A percentile compares a stretch with the other conserved stretches of the same genome.
These are phyloP conservation scores for Diogma glabrata DNA, from an alignment of 2,888 invertebrate genomes.

Conservation along the genomic window DNA sequence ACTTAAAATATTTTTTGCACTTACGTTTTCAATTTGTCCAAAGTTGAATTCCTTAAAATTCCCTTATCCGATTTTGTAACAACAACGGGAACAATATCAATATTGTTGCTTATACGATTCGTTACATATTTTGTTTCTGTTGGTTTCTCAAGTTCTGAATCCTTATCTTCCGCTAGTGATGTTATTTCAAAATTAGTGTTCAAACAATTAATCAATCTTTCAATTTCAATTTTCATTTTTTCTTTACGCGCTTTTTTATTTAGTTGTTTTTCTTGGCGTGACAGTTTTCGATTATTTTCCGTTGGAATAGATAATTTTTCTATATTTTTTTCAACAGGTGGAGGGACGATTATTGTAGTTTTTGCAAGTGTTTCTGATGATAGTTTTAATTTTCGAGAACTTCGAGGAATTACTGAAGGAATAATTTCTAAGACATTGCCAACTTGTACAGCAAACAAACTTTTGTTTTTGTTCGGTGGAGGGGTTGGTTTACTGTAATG, in stretches of 20 bases:
- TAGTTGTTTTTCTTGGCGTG: background rate
- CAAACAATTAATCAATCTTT: background rate
- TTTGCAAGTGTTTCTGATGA: background rate
- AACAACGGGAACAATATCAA: too few relatives aligned
- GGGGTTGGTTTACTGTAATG: background rate
- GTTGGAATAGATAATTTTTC: background rate
- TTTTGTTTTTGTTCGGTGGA: background rate
- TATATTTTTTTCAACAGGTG: background rate
- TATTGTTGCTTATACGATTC: too few relatives aligned
- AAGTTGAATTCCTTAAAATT: too few relatives aligned
- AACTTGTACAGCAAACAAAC: slow-evolving; percentile 8
- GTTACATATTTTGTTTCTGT: too few relatives aligned
- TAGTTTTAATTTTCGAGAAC: slow-evolving; percentile 13
- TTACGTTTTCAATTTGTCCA: too few relatives aligned
- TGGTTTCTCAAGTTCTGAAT: too few relatives aligned
- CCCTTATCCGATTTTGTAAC: too few relatives aligned
- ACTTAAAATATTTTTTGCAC: too few relatives aligned
- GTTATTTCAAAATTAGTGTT: too few relatives aligned
- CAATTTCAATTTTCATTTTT: slow-evolving; percentile 4
- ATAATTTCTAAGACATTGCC: slow-evolving; percentile 14
- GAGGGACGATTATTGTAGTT: too few relatives aligned
- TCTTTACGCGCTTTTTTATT: background rate
- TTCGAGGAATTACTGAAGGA: slow-evolving; percentile 10
- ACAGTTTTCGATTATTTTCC: background rate
- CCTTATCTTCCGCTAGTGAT: too few relatives aligned